Percentiles rank a stretch among this genome's conserved stretches.
Conservation (phyloP, 2,113 vertebrate species). For the Cichladusa arquata region DNA sequence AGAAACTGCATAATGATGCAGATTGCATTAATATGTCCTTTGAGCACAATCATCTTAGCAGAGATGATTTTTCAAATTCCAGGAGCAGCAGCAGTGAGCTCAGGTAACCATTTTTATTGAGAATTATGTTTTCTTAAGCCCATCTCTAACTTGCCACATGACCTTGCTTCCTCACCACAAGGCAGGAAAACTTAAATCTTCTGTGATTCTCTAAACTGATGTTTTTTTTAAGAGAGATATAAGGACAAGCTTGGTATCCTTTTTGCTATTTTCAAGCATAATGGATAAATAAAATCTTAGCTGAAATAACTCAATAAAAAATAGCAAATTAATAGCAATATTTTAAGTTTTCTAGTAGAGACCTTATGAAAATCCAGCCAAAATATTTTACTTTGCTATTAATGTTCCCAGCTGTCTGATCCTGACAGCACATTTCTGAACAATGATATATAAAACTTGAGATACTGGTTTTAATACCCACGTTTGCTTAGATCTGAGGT, state of each 20-base stretch:
- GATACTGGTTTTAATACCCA: neutral
- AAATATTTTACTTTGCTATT: neutral
- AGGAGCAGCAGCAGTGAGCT: neutral
- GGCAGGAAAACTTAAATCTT: neutral
- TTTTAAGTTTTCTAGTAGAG: neutral
- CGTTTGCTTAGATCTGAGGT: neutral
- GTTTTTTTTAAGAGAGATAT: neutral
- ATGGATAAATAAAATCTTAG: neutral
- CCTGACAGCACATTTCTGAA: neutral
- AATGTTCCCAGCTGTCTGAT: neutral
- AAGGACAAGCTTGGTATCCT: neutral
- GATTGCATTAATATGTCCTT: neutral
- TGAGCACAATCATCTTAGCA: neutral
- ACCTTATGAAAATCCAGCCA: neutral
- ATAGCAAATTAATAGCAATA: neutral
- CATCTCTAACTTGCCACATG: neutral
- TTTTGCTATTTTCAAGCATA: neutral
- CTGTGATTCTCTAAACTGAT: neutral
- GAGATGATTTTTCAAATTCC: neutral
- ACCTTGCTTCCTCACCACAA: neutral
- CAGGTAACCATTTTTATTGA: neutral
- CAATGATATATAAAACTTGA: neutral
- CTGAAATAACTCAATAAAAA: neutral
- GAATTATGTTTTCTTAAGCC: neutral
- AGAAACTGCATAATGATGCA: neutral